Percentiles rank a stretch among this genome's conserved stretches.
Evolutionary conservation across 2,888 invertebrate genomes (phyloP).

Genomic region (Brenthis ino): DNA sequence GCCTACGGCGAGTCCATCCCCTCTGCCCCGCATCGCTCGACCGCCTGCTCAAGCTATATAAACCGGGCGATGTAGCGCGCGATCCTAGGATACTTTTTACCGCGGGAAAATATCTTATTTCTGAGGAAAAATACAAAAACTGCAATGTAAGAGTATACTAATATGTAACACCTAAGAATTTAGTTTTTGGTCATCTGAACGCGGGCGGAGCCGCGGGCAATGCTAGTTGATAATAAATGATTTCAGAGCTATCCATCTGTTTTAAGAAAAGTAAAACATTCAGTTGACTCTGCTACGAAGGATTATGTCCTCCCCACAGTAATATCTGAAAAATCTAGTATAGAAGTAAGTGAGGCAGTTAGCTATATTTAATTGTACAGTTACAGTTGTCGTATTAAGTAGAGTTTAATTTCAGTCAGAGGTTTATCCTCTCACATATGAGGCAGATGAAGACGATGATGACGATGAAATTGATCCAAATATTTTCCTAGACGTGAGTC

Average conservation of each 20-base stretch:
- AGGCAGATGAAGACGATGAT: constrained; percentile 62
- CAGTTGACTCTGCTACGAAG: constrained; percentile 64
- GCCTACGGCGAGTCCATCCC: no score
- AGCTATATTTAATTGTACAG: neutral
- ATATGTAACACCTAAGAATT: no score
- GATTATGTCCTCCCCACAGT: constrained; percentile 75
- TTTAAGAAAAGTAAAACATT: constrained; percentile 65
- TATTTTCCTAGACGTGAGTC: constrained; percentile 54
- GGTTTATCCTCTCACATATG: constrained; percentile 57
- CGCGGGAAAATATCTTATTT: no score
- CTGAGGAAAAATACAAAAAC: no score
- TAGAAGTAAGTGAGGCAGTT: constrained; percentile 49
- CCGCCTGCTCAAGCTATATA: no score
- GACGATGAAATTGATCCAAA: constrained; percentile 49
- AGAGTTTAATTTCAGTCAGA: constrained; percentile 44
- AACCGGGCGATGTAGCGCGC: no score
- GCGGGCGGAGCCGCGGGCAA: no score
- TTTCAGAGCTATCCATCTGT: constrained; percentile 76
- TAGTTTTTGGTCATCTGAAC: no score
- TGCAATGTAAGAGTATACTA: no score
- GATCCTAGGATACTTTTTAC: no score
- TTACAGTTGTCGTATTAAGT: constrained; percentile 4
- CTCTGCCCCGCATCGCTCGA: no score
- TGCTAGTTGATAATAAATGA: constrained; percentile 1
- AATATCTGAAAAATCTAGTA: constrained; percentile 53